Evolutionary conservation across 1,140 invertebrate genomes (phyloP).

Genomic region (Pristionchus pacificus): DNA sequence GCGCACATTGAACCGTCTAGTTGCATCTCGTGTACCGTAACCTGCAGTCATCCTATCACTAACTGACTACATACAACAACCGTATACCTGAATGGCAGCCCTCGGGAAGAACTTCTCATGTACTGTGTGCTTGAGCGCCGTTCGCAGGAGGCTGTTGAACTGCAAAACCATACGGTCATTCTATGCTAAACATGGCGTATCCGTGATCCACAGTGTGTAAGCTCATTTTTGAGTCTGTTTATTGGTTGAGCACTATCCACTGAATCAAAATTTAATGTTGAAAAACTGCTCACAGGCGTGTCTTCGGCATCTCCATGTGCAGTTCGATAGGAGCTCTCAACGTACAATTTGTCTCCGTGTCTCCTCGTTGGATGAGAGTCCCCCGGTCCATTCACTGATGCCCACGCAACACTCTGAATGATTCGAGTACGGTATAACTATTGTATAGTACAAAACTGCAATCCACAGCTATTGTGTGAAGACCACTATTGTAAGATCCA

Average conservation of each 20-base stretch:
- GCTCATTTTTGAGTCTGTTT: too few species aligned
- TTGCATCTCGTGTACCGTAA: background rate
- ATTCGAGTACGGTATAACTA: too few species aligned
- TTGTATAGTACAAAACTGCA: too few species aligned
- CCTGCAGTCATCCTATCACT: background rate
- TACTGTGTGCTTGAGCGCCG: background rate
- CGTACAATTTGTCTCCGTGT: background rate
- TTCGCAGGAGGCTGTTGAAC: background rate
- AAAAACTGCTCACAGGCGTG: background rate
- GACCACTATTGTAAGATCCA: too few species aligned
- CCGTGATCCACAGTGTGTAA: too few species aligned
- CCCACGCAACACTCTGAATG: background rate
- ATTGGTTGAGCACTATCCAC: too few species aligned
- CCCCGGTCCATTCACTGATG: background rate
- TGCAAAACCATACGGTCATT: background rate
- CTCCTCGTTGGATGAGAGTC: background rate
- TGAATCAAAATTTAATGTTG: too few species aligned
- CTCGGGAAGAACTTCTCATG: background rate
- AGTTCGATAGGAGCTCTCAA: background rate
- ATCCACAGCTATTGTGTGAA: too few species aligned
- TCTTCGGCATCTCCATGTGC: background rate
- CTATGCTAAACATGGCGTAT: too few species aligned
- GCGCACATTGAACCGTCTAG: background rate
- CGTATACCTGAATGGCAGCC: background rate
- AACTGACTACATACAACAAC: background rate